These are phyloP conservation scores for Symphodus melops DNA, from an alignment of 2,113 vertebrate genomes.

Conservation along the genomic window DNA sequence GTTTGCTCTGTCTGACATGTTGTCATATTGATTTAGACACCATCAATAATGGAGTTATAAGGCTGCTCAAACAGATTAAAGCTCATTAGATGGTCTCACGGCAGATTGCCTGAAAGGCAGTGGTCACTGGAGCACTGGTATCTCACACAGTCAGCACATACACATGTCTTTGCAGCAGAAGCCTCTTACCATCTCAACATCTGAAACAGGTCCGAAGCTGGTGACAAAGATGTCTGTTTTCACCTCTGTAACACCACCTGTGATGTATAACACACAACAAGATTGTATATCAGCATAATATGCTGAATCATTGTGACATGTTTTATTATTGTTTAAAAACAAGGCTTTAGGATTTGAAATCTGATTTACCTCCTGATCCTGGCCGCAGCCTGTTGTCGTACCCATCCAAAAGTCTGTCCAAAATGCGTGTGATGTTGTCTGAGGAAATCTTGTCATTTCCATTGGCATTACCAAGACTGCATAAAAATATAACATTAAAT, in stretches of 20 bases:
- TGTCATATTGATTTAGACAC: slow-evolving; percentile 78
- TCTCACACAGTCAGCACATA: slow-evolving; percentile 39
- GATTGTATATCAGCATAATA: neutral
- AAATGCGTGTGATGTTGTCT: slow-evolving; percentile 90
- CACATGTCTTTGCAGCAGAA: slow-evolving; percentile 14
- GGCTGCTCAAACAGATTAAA: slow-evolving; percentile 75
- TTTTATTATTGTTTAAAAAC: neutral
- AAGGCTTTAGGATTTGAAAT: neutral
- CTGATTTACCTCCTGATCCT: slow-evolving; percentile 88
- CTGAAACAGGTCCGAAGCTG: slow-evolving; percentile 87
- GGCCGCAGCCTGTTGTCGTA: slow-evolving; percentile 94
- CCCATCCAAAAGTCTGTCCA: slow-evolving; percentile 91
- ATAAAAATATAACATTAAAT: slow-evolving; percentile 2
- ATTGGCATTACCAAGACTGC: slow-evolving; percentile 77
- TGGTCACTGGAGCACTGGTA: slow-evolving; percentile 52
- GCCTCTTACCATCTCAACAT: slow-evolving; percentile 84
- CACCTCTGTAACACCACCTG: slow-evolving; percentile 84
- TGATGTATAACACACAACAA: slow-evolving; percentile 8
- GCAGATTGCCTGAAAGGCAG: slow-evolving; percentile 67
- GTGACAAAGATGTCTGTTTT: slow-evolving; percentile 88
- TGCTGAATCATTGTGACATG: neutral
- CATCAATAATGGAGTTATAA: slow-evolving; percentile 71
- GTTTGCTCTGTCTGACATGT: slow-evolving; percentile 65
- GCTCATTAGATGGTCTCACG: slow-evolving; percentile 74
- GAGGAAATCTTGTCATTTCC: slow-evolving; percentile 82